Conservation (phyloP, 2,797 vertebrate species). For the Silurus aristotelis region DNA sequence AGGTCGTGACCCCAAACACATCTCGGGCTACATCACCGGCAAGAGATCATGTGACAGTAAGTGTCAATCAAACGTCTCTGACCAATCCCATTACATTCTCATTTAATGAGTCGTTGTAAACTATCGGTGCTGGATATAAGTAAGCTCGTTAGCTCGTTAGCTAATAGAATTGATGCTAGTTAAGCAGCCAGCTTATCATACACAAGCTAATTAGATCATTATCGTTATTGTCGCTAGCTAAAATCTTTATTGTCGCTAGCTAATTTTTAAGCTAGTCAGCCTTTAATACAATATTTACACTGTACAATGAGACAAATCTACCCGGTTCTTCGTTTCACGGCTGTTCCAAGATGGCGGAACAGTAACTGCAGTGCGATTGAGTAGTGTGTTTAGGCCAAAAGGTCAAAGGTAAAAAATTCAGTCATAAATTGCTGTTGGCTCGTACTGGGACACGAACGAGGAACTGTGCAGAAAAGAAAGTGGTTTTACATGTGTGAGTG, state of each 20-base stretch:
- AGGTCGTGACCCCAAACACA: conserved; percentile 68
- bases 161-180: neutral
- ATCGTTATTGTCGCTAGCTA: neutral
- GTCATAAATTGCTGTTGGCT: conserved; percentile 24
- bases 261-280: neutral
- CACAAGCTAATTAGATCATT: neutral
- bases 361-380: conserved; percentile 5
- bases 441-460: neutral
- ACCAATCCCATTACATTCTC: neutral
- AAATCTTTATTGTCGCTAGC: too few relatives aligned
- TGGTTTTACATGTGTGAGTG: conserved; percentile 13
- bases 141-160: neutral
- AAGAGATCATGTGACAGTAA: conserved; percentile 93
- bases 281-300: neutral
- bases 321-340: too few relatives aligned
- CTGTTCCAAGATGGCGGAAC: neutral
- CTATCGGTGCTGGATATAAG: neutral
- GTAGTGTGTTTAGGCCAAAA: neutral
- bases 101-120: neutral
- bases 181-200: neutral
- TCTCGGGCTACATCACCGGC: conserved; percentile 85
- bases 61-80: conserved; percentile 54
- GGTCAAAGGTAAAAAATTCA: conserved; percentile 26
- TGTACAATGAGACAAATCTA: neutral
- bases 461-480: neutral